These are phyloP conservation scores for Sebastes trivittatus DNA, from an alignment of 2,797 vertebrate genomes.

Conservation along the genomic window DNA sequence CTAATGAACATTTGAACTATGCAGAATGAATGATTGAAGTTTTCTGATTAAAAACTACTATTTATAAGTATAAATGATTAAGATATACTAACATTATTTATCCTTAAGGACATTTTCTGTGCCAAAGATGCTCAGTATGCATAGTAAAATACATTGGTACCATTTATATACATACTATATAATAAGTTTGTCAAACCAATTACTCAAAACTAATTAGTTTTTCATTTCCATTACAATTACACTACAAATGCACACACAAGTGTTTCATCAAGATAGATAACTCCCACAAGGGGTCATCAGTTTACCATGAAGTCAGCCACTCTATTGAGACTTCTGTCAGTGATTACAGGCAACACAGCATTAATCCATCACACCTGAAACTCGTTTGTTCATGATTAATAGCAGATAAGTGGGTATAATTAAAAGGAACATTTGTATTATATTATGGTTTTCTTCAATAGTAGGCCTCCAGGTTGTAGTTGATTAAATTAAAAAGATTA, in stretches of 20 bases:
- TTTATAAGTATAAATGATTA: background rate
- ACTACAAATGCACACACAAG: background rate
- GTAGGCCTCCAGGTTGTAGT: background rate
- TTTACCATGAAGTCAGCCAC: background rate
- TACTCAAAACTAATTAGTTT: background rate
- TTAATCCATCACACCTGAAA: background rate
- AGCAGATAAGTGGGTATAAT: background rate
- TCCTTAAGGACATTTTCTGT: background rate
- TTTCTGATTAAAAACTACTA: background rate
- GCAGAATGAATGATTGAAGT: background rate
- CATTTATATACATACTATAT: background rate
- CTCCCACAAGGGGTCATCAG: constrained; percentile 70
- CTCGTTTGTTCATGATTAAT: background rate
- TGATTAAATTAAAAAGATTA: background rate
- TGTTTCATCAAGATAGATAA: constrained; percentile 1
- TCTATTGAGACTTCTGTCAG: background rate
- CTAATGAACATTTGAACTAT: background rate
- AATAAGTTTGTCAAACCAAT: background rate
- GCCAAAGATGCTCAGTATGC: background rate
- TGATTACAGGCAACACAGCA: background rate
- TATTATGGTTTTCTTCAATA: background rate
- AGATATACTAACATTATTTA: background rate
- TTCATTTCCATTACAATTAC: background rate
- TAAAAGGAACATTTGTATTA: background rate
- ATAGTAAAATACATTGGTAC: background rate